Evolutionary conservation across 2,888 invertebrate species (phyloP).

Genomic region (Meandrusa payeni): DNA sequence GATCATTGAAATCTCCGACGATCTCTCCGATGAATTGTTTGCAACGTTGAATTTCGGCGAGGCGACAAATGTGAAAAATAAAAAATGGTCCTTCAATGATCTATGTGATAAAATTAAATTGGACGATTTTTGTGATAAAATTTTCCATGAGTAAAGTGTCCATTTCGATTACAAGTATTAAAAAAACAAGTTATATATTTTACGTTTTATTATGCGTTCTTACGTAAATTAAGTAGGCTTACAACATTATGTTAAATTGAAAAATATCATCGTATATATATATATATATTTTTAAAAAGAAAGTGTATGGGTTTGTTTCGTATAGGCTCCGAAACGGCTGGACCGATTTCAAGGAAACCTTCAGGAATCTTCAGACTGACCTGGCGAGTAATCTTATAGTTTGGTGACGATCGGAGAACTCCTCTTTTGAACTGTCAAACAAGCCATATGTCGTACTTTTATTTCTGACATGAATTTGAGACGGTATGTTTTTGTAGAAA

Average conservation of each 20-base stretch:
- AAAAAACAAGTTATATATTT: not conserved
- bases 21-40: constrained; percentile 63
- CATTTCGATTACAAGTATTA: not conserved
- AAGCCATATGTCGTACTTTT: too few relatives aligned
- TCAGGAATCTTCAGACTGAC: too few relatives aligned
- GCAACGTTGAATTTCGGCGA: constrained; percentile 42
- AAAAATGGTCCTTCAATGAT: constrained; percentile 68
- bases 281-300: constrained; percentile 24
- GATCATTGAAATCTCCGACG: constrained; percentile 74
- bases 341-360: too few relatives aligned
- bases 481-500: too few relatives aligned
- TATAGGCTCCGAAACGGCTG: too few relatives aligned
- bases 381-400: too few relatives aligned
- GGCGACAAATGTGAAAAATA: constrained; percentile 28
- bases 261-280: too few relatives aligned
- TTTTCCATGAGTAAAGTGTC: constrained; percentile 43
- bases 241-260: constrained; percentile 9
- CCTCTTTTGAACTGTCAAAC: too few relatives aligned
- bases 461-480: too few relatives aligned
- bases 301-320: constrained; percentile 26
- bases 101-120: constrained; percentile 64
- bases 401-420: too few relatives aligned
- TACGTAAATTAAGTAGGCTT: constrained; percentile 12
- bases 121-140: constrained; percentile 65
- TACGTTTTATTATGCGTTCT: constrained; percentile 26